Evolutionary conservation across 2,113 vertebrate genomes (phyloP).

Genomic region (Sprattus sprattus): DNA sequence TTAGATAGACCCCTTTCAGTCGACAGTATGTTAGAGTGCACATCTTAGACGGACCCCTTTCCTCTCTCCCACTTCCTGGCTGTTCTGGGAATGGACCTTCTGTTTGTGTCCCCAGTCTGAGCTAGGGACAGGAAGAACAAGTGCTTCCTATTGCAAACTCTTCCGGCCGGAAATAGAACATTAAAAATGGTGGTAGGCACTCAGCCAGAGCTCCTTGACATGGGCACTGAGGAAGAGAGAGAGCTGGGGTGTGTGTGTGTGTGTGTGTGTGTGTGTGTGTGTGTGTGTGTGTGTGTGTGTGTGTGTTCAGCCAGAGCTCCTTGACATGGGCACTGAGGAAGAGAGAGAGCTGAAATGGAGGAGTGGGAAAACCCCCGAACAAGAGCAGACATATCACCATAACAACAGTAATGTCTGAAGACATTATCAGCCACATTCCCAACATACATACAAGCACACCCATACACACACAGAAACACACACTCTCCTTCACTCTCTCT

Average conservation of each 20-base stretch:
- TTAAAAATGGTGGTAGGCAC: conserved; percentile 45
- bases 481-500: background rate
- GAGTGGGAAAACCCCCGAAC: conserved; percentile 28
- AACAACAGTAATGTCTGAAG: background rate
- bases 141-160: conserved; percentile 44
- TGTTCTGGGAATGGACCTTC: conserved; percentile 37
- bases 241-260: background rate
- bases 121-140: conserved; percentile 15
- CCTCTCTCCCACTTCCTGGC: conserved; percentile 15
- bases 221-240: conserved; percentile 29
- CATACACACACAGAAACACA: background rate
- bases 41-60: conserved; percentile 4
- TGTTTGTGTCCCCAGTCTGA: background rate
- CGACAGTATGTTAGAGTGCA: conserved; percentile 32
- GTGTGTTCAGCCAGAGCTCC: conserved; percentile 21
- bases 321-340: conserved; percentile 41
- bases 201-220: conserved; percentile 36
- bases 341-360: background rate
- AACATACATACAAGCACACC: background rate
- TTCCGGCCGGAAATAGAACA: conserved; percentile 43
- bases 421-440: background rate
- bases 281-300: background rate
- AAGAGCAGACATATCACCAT: conserved; percentile 32
- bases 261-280: background rate
- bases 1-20: background rate